Percentiles rank a stretch among this genome's conserved stretches.
Evolutionary conservation across 2,797 vertebrate genomes (phyloP).

Genomic region (Acipenser transmontanus): DNA sequence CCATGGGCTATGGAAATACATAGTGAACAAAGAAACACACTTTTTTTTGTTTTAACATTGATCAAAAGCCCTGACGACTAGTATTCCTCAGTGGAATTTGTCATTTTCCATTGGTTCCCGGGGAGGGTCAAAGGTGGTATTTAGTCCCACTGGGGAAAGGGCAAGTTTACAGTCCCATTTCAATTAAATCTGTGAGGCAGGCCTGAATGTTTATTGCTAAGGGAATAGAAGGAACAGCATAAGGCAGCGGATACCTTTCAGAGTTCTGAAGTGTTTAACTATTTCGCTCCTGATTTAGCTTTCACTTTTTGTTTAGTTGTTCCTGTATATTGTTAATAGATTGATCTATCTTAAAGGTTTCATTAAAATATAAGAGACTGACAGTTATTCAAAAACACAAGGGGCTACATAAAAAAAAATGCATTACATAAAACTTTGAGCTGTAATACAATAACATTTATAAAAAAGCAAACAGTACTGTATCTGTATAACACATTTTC

Average conservation of each 20-base stretch:
- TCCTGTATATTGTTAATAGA: constrained; percentile 62
- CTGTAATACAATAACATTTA: too few relatives aligned
- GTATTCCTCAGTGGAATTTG: constrained; percentile 46
- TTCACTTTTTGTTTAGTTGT: constrained; percentile 19
- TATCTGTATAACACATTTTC: too few relatives aligned
- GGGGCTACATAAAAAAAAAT: constrained; percentile 30
- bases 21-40: too few relatives aligned
- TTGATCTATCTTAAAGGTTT: constrained; percentile 43
- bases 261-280: constrained; percentile 67
- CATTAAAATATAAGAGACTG: constrained; percentile 43
- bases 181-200: constrained; percentile 67
- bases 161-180: constrained; percentile 65
- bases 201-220: constrained; percentile 57
- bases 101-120: constrained; percentile 47
- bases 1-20: background rate
- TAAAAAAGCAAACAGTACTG: too few relatives aligned
- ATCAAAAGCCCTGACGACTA: constrained; percentile 50
- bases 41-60: too few relatives aligned
- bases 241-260: constrained; percentile 66
- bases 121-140: constrained; percentile 68
- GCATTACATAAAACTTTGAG: too few relatives aligned
- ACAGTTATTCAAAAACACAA: constrained; percentile 26
- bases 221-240: constrained; percentile 59
- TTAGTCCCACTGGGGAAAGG: constrained; percentile 58
- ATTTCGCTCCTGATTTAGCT: constrained; percentile 59